These are phyloP conservation scores for Drosophila nasuta DNA, from an alignment of 1,140 invertebrate species.

Conservation along the genomic window DNA sequence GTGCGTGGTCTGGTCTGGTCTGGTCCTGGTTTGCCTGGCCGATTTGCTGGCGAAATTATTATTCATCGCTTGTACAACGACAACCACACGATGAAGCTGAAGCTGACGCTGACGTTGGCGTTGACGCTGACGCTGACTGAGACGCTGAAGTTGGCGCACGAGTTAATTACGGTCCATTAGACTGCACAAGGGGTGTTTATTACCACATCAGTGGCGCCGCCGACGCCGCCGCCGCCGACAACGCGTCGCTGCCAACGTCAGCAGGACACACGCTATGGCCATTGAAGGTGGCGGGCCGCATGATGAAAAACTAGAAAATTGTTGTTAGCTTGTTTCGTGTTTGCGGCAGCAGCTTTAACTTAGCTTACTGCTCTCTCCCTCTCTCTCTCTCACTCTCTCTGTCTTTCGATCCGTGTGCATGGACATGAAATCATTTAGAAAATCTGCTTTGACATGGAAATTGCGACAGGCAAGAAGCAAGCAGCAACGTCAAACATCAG, in stretches of 20 bases:
- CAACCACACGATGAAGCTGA: slow-evolving; percentile 23
- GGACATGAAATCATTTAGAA: slow-evolving; percentile 82
- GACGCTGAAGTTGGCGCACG: slow-evolving; percentile 61
- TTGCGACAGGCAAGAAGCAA: slow-evolving; percentile 39
- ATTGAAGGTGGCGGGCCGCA: slow-evolving; percentile 42
- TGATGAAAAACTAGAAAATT: slow-evolving; percentile 64
- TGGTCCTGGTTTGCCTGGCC: slow-evolving; percentile 15
- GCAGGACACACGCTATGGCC: slow-evolving; percentile 49
- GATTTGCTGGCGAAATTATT: slow-evolving; percentile 70
- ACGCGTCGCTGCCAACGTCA: slow-evolving; percentile 8
- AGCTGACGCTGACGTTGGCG: slow-evolving; percentile 8
- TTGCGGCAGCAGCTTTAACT: neutral
- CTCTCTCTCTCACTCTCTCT: neutral
- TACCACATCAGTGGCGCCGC: slow-evolving; percentile 83
- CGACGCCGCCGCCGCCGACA: slow-evolving; percentile 59
- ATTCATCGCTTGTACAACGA: slow-evolving; percentile 80
- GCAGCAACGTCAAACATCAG: slow-evolving; percentile 42
- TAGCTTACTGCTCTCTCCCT: neutral
- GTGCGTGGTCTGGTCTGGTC: slow-evolving; percentile 17
- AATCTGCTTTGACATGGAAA: slow-evolving; percentile 82
- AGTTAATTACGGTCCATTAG: slow-evolving; percentile 84
- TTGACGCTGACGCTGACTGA: slow-evolving; percentile 21
- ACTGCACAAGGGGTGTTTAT: slow-evolving; percentile 83
- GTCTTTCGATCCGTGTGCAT: neutral
- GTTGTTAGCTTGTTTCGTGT: slow-evolving; percentile 36